Conservation (phyloP, 2,113 vertebrate species). For the Petrocephalus zakoni region DNA sequence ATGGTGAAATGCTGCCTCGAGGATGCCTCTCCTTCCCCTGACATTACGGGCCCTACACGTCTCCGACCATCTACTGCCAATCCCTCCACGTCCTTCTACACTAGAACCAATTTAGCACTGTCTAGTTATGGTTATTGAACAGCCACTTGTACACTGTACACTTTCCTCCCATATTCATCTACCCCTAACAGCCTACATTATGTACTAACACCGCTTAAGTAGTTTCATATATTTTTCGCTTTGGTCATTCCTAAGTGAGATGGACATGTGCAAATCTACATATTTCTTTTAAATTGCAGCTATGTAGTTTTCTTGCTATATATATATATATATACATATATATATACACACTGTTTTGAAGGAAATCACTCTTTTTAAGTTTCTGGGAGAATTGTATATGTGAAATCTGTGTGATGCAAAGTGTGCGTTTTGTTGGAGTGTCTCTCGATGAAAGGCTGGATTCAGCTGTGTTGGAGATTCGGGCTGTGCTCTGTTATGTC, state of each 20-base stretch:
- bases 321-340: neutral
- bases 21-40: neutral
- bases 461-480: neutral
- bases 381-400: neutral
- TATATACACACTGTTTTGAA: neutral
- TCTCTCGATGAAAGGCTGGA: slow-evolving; percentile 10
- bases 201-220: neutral
- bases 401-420: slow-evolving; percentile 7
- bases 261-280: neutral
- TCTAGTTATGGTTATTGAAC: neutral
- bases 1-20: slow-evolving; percentile 62
- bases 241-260: neutral
- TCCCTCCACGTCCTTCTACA: neutral
- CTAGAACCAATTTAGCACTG: neutral
- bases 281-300: neutral
- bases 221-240: neutral
- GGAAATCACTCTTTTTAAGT: neutral
- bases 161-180: neutral
- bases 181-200: neutral
- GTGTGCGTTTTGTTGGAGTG: neutral
- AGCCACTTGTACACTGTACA: neutral
- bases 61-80: neutral
- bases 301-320: neutral
- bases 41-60: neutral
- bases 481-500: slow-evolving; percentile 7